These are phyloP conservation scores for Xylota segnis DNA, from an alignment of 2,888 invertebrate species.

Conservation along the genomic window DNA sequence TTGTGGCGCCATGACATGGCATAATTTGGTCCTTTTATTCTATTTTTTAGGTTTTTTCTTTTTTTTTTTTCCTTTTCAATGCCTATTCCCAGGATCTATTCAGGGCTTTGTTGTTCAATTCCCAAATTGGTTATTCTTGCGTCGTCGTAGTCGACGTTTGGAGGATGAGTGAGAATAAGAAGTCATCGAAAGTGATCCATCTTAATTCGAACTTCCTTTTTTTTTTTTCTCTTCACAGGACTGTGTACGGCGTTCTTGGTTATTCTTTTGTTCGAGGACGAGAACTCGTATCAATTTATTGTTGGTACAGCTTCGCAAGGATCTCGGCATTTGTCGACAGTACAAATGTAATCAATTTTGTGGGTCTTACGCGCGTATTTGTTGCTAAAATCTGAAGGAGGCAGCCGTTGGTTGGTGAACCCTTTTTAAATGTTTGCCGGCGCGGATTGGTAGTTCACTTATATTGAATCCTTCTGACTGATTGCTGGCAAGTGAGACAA, in stretches of 20 bases:
- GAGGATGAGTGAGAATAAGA: slow-evolving; percentile 73
- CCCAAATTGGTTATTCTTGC: slow-evolving; percentile 72
- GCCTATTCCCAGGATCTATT: slow-evolving; percentile 72
- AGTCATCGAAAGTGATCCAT: slow-evolving; percentile 83
- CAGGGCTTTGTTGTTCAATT: slow-evolving; percentile 66
- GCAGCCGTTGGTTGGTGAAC: slow-evolving; percentile 53
- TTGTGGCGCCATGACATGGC: slow-evolving; percentile 75
- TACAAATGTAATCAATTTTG: slow-evolving; percentile 75
- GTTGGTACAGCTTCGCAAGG: slow-evolving; percentile 66
- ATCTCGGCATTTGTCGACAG: slow-evolving; percentile 66
- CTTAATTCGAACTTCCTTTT: slow-evolving; percentile 78
- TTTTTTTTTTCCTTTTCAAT: slow-evolving; percentile 17
- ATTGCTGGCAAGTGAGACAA: slow-evolving; percentile 74
- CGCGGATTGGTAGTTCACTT: slow-evolving; percentile 34
- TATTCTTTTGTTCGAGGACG: slow-evolving; percentile 53
- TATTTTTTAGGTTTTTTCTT: slow-evolving; percentile 3
- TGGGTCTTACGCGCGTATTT: slow-evolving; percentile 64
- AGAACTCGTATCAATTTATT: slow-evolving; percentile 67
- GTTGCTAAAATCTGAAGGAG: slow-evolving; percentile 68
- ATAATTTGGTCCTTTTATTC: slow-evolving; percentile 49
- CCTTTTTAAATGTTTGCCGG: slow-evolving; percentile 47
- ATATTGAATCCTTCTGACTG: slow-evolving; percentile 68
- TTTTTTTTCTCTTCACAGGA: slow-evolving; percentile 10
- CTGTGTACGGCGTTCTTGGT: not conserved
- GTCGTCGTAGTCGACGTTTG: slow-evolving; percentile 1